These are phyloP conservation scores for Tipula vernalis DNA, from an alignment of 2,888 invertebrate species.

Conservation along the genomic window DNA sequence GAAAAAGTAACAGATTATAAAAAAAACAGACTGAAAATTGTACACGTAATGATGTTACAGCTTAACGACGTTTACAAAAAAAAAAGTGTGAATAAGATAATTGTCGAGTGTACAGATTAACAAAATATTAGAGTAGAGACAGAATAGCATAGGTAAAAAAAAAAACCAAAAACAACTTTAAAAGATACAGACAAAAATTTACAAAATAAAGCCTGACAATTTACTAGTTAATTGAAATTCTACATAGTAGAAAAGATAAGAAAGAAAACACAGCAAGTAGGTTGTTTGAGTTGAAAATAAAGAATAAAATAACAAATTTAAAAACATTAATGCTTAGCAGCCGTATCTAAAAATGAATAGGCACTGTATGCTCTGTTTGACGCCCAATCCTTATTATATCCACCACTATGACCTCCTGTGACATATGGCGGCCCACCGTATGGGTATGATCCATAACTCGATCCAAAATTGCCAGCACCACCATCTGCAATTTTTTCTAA, in stretches of 20 bases:
- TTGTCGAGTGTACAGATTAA: not conserved
- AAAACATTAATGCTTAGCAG: not conserved
- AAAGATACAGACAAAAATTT: too few species aligned
- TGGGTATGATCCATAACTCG: not conserved
- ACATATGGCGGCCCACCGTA: not conserved
- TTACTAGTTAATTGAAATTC: too few species aligned
- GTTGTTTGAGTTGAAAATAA: not conserved
- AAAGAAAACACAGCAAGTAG: not conserved
- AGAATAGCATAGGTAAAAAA: not conserved
- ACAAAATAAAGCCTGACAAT: too few species aligned
- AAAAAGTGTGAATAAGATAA: not conserved
- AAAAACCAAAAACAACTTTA: not conserved
- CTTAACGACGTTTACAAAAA: not conserved
- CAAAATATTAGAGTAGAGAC: not conserved
- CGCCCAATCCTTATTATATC: slow-evolving; percentile 26
- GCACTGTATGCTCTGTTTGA: slow-evolving; percentile 29
- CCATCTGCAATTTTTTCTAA: not conserved
- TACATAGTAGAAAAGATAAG: not conserved
- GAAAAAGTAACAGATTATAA: not conserved
- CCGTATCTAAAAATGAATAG: slow-evolving; percentile 18
- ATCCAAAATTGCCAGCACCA: not conserved
- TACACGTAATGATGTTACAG: not conserved
- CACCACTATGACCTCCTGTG: not conserved
- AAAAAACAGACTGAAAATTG: not conserved
- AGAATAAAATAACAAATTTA: not conserved